phyloP scores from a whole-genome alignment of 2,113 vertebrate species.

The Mirounga angustirostris region DNA sequence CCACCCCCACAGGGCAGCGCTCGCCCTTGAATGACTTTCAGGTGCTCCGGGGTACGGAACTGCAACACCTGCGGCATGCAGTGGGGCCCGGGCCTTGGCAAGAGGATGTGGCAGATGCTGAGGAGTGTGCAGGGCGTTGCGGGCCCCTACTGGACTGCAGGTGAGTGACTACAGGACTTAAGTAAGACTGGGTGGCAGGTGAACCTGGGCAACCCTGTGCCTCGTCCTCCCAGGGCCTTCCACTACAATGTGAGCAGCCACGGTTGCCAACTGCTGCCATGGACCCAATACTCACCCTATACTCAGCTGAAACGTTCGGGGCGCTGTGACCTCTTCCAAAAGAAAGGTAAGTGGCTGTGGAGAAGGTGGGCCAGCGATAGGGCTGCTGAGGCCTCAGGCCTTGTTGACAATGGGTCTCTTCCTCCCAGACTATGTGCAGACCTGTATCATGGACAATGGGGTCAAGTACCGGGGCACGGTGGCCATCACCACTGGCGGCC shows the following conservation, averaged over 20 bases:
- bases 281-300: constrained; percentile 91
- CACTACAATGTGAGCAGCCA: constrained; percentile 91
- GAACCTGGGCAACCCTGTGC: not conserved
- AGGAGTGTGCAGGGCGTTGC: constrained; percentile 94
- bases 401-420: not conserved
- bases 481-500: constrained; percentile 88
- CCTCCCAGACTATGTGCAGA: constrained; percentile 92
- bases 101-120: constrained; percentile 84
- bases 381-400: not conserved
- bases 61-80: constrained; percentile 84
- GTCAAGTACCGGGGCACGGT: constrained; percentile 92
- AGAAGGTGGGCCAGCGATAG: not conserved
- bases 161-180: constrained; percentile 79
- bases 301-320: constrained; percentile 92
- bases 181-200: too few species aligned
- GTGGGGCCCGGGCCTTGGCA: constrained; percentile 4
- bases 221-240: constrained; percentile 90
- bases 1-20: constrained; percentile 86
- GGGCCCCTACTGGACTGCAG: constrained; percentile 90
- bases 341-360: constrained; percentile 91
- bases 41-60: constrained; percentile 92
- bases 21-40: constrained; percentile 96
- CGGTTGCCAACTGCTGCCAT: constrained; percentile 93
- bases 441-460: constrained; percentile 93
- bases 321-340: constrained; percentile 96